Evolutionary conservation across 2,113 vertebrate species (phyloP).

Genomic region (Baryphthengus martii): DNA sequence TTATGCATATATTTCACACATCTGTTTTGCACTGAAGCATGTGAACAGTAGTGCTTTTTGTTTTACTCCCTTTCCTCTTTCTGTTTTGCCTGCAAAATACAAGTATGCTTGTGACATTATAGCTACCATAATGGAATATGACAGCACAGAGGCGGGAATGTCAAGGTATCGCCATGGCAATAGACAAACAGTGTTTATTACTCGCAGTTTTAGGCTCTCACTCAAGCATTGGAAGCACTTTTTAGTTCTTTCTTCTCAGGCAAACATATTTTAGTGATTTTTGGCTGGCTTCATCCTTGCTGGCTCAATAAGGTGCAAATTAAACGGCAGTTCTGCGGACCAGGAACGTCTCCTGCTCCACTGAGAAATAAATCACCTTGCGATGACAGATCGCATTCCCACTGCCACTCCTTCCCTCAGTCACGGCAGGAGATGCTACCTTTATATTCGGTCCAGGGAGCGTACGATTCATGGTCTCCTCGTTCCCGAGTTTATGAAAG

Average conservation of each 20-base stretch:
- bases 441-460: neutral
- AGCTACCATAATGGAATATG: conserved; percentile 17
- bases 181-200: conserved; percentile 32
- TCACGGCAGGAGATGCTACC: neutral
- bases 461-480: neutral
- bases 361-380: neutral
- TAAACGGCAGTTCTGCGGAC: neutral
- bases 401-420: neutral
- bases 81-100: neutral
- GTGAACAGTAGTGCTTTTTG: neutral
- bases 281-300: conserved; percentile 1
- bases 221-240: neutral
- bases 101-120: neutral
- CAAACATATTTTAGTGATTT: conserved; percentile 33
- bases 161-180: conserved; percentile 40
- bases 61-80: neutral
- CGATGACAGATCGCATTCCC: neutral
- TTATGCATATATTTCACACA: neutral
- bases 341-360: neutral
- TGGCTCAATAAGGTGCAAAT: conserved; percentile 1
- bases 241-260: neutral
- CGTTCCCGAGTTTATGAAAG: neutral
- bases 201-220: conserved; percentile 14
- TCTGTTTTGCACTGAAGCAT: rapidly evolving
- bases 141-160: neutral